These are phyloP conservation scores for Aleiodes testaceus DNA, from an alignment of 2,888 invertebrate species.

Conservation along the genomic window DNA sequence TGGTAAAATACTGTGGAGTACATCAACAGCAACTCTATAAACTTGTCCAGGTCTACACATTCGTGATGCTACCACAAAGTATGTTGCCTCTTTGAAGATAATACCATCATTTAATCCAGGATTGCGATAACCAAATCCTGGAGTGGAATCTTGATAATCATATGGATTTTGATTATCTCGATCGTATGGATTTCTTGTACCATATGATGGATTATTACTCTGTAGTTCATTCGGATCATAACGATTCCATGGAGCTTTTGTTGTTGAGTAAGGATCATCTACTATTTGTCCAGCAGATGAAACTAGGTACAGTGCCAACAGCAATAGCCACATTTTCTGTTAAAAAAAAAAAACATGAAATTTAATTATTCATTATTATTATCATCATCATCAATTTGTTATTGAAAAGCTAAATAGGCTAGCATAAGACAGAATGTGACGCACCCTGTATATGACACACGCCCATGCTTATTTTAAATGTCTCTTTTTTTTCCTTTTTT, in stretches of 20 bases:
- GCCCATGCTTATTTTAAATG: not conserved
- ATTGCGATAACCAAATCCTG: conserved; percentile 48
- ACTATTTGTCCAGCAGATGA: conserved; percentile 55
- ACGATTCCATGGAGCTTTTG: conserved; percentile 59
- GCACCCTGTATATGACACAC: not conserved
- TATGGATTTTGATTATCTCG: not conserved
- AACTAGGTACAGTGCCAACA: conserved; percentile 56
- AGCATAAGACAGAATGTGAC: not conserved
- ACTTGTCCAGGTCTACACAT: conserved; percentile 94
- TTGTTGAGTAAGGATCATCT: conserved; percentile 54
- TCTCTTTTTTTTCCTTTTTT: too few species aligned
- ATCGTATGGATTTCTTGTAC: conserved; percentile 5
- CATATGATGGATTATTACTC: conserved; percentile 39
- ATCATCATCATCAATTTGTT: not conserved
- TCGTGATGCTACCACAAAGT: conserved; percentile 92
- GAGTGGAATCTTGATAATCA: conserved; percentile 49
- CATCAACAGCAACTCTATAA: conserved; percentile 89
- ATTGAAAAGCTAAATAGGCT: too few species aligned
- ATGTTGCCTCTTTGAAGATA: conserved; percentile 76
- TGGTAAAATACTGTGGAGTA: conserved; percentile 85
- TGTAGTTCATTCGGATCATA: conserved; percentile 55
- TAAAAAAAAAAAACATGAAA: not conserved
- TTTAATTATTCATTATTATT: not conserved
- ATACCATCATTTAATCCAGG: conserved; percentile 56
- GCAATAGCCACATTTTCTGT: conserved; percentile 58